These are phyloP conservation scores for Drosophila borborema DNA, from an alignment of 2,888 invertebrate genomes.

Conservation along the genomic window DNA sequence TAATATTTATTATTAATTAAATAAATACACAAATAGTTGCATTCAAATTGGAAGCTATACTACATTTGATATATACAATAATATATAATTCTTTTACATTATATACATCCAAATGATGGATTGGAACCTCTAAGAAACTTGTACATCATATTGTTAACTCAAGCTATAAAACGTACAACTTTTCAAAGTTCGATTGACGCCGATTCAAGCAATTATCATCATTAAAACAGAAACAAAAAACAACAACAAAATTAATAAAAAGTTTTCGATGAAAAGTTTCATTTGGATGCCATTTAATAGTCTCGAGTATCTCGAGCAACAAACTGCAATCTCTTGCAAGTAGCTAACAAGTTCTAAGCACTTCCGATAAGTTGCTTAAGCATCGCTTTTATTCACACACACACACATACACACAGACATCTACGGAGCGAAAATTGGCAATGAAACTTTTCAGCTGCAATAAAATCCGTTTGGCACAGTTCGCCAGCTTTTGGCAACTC, in stretches of 20 bases:
- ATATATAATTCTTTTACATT: too few species aligned
- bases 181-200: background rate
- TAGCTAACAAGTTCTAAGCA: conserved; percentile 67
- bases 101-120: too few species aligned
- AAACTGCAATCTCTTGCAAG: conserved; percentile 52
- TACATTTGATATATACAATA: too few species aligned
- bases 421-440: conserved; percentile 61
- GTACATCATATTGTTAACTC: background rate
- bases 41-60: too few species aligned
- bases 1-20: too few species aligned
- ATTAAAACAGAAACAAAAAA: background rate
- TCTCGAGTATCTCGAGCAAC: conserved; percentile 16
- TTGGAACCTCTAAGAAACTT: too few species aligned
- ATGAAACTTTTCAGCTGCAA: conserved; percentile 73
- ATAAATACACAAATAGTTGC: too few species aligned
- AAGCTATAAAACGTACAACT: background rate
- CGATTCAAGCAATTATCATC: conserved; percentile 20
- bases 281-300: conserved; percentile 20
- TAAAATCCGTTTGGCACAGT: conserved; percentile 77
- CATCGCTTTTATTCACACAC: conserved; percentile 20
- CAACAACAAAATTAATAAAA: conserved; percentile 34
- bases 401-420: background rate
- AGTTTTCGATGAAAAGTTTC: conserved; percentile 27
- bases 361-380: conserved; percentile 59
- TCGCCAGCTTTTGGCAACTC: conserved; percentile 47